Conservation (phyloP, 1,140 invertebrate genomes). For the Elymnias hypermnestra region DNA sequence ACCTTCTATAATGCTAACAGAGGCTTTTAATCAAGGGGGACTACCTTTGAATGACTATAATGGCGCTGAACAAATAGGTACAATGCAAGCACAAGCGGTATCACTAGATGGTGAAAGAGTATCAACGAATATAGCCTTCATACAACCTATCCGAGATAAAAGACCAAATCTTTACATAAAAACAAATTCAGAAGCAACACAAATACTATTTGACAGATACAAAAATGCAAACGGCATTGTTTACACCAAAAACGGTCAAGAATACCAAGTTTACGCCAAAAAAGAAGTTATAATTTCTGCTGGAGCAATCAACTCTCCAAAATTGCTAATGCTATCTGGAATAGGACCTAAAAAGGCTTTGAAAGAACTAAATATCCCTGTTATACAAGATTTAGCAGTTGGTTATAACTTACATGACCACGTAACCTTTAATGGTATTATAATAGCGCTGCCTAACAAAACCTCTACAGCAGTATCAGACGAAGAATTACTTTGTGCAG, state of each 20-base stretch:
- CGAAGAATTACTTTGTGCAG: conserved; percentile 13
- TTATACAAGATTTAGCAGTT: conserved; percentile 79
- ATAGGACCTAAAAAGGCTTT: no score
- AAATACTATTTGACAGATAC: conserved; percentile 81
- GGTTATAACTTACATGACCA: conserved; percentile 91
- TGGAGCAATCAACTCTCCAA: conserved; percentile 82
- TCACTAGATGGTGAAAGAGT: conserved; percentile 78
- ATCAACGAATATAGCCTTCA: conserved; percentile 85
- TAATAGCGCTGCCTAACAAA: conserved; percentile 73
- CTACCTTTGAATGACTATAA: conserved; percentile 75
- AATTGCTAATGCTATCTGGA: no score
- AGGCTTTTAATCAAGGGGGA: conserved; percentile 78
- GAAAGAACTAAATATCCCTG: conserved; percentile 74
- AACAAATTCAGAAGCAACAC: conserved; percentile 81
- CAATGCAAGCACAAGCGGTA: conserved; percentile 77
- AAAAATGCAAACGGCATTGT: conserved; percentile 55
- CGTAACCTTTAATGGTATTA: conserved; percentile 75
- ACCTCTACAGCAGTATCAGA: conserved; percentile 77
- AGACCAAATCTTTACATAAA: conserved; percentile 83
- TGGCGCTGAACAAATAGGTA: conserved; percentile 72
- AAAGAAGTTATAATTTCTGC: conserved; percentile 80
- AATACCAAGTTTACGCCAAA: conserved; percentile 64
- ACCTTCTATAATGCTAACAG: conserved; percentile 72
- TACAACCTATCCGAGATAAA: conserved; percentile 81
- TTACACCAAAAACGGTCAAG: conserved; percentile 76